Conservation (phyloP, 2,888 invertebrate genomes). For the Lasioglossum marginatum region DNA sequence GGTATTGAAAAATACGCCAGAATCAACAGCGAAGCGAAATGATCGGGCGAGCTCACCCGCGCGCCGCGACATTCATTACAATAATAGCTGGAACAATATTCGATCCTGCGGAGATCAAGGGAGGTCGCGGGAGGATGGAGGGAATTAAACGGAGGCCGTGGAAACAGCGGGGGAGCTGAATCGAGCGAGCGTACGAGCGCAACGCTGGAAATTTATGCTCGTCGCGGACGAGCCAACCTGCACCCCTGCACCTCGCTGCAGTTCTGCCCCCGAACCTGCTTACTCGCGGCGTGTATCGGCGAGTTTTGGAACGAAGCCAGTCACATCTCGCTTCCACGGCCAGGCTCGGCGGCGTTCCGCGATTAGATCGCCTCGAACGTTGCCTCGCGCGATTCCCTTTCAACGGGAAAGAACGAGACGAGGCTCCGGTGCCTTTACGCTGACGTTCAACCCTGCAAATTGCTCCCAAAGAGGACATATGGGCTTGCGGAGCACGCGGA, state of each 20-base stretch:
- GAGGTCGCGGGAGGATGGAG: slow-evolving; percentile 14
- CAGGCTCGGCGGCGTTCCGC: slow-evolving; percentile 13
- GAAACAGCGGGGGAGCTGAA: slow-evolving; percentile 25
- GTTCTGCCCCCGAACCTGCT: slow-evolving; percentile 26
- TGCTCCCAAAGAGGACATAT: neutral
- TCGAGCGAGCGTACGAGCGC: slow-evolving; percentile 15
- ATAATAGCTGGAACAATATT: slow-evolving; percentile 47
- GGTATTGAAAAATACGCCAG: neutral
- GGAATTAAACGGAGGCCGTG: slow-evolving; percentile 9
- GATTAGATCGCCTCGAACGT: slow-evolving; percentile 22
- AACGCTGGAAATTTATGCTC: slow-evolving; percentile 43
- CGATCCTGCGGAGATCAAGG: slow-evolving; percentile 38
- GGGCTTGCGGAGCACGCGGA: neutral
- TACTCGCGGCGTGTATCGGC: slow-evolving; percentile 37
- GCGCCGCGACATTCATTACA: slow-evolving; percentile 22
- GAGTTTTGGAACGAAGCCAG: slow-evolving; percentile 50
- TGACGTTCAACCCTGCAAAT: neutral
- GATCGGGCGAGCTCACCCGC: neutral
- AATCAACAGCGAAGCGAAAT: neutral
- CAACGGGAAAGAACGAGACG: slow-evolving; percentile 14
- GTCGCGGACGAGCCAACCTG: slow-evolving; percentile 39
- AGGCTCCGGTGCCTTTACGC: neutral
- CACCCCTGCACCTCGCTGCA: slow-evolving; percentile 32
- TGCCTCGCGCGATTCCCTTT: slow-evolving; percentile 19
- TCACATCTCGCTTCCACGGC: slow-evolving; percentile 20